phyloP scores from a whole-genome alignment of 2,888 invertebrate species.

The Agrotis segetum region DNA sequence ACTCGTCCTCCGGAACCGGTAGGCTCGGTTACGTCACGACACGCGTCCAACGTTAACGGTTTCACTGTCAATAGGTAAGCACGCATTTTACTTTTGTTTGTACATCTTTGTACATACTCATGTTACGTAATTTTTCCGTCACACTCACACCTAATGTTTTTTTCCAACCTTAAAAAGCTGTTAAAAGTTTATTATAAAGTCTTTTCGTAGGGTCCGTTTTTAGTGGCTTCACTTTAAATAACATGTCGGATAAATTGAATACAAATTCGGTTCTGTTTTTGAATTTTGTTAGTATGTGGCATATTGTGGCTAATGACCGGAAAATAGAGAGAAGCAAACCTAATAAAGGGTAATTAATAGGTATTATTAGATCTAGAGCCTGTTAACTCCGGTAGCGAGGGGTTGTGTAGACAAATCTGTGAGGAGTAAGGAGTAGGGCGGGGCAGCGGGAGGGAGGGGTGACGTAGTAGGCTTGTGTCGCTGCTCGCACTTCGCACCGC shows the following conservation, averaged over 20 bases:
- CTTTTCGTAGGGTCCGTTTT: neutral
- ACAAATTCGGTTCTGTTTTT: neutral
- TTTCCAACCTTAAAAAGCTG: constrained; percentile 7
- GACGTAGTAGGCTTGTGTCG: constrained; percentile 78
- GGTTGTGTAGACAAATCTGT: constrained; percentile 81
- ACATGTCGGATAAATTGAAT: neutral
- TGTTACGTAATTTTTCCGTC: constrained; percentile 57
- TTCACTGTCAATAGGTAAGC: constrained; percentile 79
- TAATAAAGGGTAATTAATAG: constrained; percentile 63
- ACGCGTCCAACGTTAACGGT: constrained; percentile 78
- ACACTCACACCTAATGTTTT: constrained; percentile 32
- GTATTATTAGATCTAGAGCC: constrained; percentile 71
- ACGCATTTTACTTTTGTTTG: constrained; percentile 74
- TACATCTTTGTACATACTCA: constrained; percentile 66
- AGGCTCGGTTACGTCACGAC: constrained; percentile 80
- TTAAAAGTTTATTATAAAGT: neutral
- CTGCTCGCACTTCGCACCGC: constrained; percentile 80
- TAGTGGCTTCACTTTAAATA: constrained; percentile 14
- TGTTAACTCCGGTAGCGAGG: constrained; percentile 75
- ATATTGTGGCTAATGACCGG: neutral
- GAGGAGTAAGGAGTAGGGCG: constrained; percentile 75
- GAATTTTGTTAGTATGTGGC: neutral
- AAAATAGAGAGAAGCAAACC: constrained; percentile 41
- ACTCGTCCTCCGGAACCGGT: constrained; percentile 67
- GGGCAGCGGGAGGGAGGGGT: constrained; percentile 75